A percentile compares a stretch with the other conserved stretches of the same genome.
These are phyloP conservation scores for Paramormyrops kingsleyae DNA, from an alignment of 2,113 vertebrate species.

Conservation along the genomic window DNA sequence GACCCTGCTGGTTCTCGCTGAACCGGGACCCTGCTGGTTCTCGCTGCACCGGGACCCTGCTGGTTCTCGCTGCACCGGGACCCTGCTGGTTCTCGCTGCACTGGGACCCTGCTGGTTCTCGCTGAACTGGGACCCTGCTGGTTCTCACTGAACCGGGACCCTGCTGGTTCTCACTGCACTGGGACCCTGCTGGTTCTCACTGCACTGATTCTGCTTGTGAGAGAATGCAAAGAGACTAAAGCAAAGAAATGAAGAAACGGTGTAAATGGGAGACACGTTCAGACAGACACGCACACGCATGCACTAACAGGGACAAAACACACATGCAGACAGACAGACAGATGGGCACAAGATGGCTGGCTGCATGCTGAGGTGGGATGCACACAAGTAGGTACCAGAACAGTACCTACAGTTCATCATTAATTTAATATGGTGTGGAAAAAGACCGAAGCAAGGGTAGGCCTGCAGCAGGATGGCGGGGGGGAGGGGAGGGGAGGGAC, in stretches of 20 bases:
- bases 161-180: not conserved
- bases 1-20: not conserved
- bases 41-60: not conserved
- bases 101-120: not conserved
- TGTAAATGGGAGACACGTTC: not conserved
- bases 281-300: not conserved
- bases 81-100: not conserved
- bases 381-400: no score
- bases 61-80: not conserved
- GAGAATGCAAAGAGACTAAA: not conserved
- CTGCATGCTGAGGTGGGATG: no score
- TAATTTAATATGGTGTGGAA: not conserved
- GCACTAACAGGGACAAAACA: not conserved
- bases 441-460: not conserved
- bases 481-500: not conserved
- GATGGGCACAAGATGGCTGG: not conserved
- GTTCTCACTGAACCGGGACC: not conserved
- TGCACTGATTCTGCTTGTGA: not conserved
- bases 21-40: not conserved
- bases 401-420: not conserved
- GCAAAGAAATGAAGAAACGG: not conserved
- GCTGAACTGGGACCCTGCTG: not conserved
- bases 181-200: not conserved
- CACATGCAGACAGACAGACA: not conserved
- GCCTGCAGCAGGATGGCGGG: not conserved